phyloP scores from a whole-genome alignment of 2,888 invertebrate species.

The Zeuzera pyrina region DNA sequence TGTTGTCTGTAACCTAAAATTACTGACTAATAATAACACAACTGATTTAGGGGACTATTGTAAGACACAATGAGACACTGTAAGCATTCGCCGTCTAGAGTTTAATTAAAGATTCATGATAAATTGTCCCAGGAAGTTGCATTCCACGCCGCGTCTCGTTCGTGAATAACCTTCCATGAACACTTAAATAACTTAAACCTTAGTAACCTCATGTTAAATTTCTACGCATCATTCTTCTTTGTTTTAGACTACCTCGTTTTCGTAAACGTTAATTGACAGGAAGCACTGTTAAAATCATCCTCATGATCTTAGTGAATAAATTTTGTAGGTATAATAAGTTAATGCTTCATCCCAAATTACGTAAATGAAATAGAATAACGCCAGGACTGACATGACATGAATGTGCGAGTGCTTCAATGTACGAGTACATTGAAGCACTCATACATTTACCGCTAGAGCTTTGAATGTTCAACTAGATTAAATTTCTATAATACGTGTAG shows the following conservation, averaged over 20 bases:
- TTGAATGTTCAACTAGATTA: conserved; percentile 5
- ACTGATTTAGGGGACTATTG: too few relatives aligned
- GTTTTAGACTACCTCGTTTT: conserved; percentile 45
- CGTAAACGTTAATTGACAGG: conserved; percentile 62
- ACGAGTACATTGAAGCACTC: too few relatives aligned
- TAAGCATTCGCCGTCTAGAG: conserved; percentile 60
- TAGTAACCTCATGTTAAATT: conserved; percentile 67
- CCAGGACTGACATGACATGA: too few relatives aligned
- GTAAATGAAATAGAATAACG: too few relatives aligned
- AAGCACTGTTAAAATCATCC: conserved; percentile 51
- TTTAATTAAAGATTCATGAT: conserved; percentile 74
- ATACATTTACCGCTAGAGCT: too few relatives aligned
- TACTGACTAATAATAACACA: too few relatives aligned
- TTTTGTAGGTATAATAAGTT: too few relatives aligned
- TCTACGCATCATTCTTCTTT: conserved; percentile 53
- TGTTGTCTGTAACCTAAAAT: too few relatives aligned
- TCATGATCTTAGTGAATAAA: too few relatives aligned
- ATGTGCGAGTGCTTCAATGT: too few relatives aligned
- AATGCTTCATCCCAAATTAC: too few relatives aligned
- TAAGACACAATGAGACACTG: conserved; percentile 46
- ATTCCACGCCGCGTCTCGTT: conserved; percentile 54
- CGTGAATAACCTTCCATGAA: conserved; percentile 60
- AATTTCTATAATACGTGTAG: conserved; percentile 5
- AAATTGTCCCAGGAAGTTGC: conserved; percentile 69
- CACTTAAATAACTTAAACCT: conserved; percentile 67